Base-by-base conservation (phyloP, 2,797 vertebrate genomes). In the Ateles fusciceps region DNA sequence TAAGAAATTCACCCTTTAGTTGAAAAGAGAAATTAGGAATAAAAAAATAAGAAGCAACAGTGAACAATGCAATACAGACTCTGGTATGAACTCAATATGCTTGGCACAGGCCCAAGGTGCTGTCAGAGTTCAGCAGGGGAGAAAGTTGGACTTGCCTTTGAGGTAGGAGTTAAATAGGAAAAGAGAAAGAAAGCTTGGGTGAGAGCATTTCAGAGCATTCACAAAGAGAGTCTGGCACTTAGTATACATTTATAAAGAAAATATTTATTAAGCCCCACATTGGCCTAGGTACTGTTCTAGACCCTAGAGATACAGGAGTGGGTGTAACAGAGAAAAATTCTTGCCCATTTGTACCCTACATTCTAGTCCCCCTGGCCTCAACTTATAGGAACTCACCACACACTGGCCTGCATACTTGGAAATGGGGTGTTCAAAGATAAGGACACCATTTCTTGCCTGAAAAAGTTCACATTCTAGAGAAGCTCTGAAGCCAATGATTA, bases 401-500 rank as follows among this genome's bases (percentile, higher is more conserved):
- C 3, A 46, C 4, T 57, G 57, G 52, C 13, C 89, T 4, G 1
- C 64, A 48, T 33, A 52, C 52, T 50, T 26, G 59, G 87, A 92
- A 84, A 57, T 68, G 9, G 8, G 19, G 15, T 50, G 5, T 81
- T 92, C 84, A 81, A 76, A 76, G 88, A 83, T 52, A 36, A 91
- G 44, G 52, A 36, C 24, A 1, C 11, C 22, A 2, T 28, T 87
- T 92, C 89, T 76, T n/a, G 71, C 28, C 68, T 71, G 15, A 76
- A 75, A 87, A 89, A 78, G 59, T 36, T 95, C n/a, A 44, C 64
- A 68, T 42, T 95, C 90, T 92, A 87, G 28, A 78, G 30, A 89
- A n/a, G 5, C 9, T 44, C 4, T 0, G 61, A 72, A 78, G 48
- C 59, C 85, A 42, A 2, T 30, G n/a, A 92, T 48, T 52, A 75